Base-by-base conservation (phyloP, 2,113 vertebrate genomes). In the Herpetotheres cachinnans region DNA sequence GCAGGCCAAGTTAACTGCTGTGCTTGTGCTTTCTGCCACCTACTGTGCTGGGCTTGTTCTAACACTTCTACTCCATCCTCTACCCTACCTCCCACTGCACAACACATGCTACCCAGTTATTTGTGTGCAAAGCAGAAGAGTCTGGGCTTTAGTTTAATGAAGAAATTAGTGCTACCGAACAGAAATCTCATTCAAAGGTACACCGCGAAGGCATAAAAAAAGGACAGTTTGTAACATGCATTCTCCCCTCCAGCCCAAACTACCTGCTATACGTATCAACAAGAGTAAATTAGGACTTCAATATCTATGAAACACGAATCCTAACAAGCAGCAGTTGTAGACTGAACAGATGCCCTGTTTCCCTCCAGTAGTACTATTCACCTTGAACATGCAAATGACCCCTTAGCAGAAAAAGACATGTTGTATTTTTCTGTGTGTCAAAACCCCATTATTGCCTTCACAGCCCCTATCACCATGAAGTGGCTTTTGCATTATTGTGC, bases 391-490 rank as follows among this genome's bases (percentile, higher is more conserved):
- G 61, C 61, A 92, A 78, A 90, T 49, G 22, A 79, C 25, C 44
- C 47, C 44, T 49, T 19, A 30, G n/a, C 47, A 82, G 67, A 66
- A 93, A 40, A 82, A 63, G 62, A 76, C 38, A 59, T 9, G 25
- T 4, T 42, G 34, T 56, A 88, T 72, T 94, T 81, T 85, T 30
- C 61, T 71, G 17, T 73, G 36, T 84, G 77, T 62, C 65, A 87
- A 86, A 94, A 72, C 8, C 29, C 78, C 65, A 55, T 80, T 88
- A 96, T 86, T 92, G 93, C 50, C 77, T 93, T 87, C 74, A 62
- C 52, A 90, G 49, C n/a, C 63, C 30, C 81, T 67, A 55, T 46
- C 85, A 84, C 16, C 66, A 87, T 42, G 19, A 95, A 95, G 70
- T 73, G 47, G 18, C 25, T 94, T 91, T 87, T 85, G 81, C 73